Evolutionary conservation across 2,113 vertebrate genomes (phyloP).

Genomic region (Pogonocichla stellata): DNA sequence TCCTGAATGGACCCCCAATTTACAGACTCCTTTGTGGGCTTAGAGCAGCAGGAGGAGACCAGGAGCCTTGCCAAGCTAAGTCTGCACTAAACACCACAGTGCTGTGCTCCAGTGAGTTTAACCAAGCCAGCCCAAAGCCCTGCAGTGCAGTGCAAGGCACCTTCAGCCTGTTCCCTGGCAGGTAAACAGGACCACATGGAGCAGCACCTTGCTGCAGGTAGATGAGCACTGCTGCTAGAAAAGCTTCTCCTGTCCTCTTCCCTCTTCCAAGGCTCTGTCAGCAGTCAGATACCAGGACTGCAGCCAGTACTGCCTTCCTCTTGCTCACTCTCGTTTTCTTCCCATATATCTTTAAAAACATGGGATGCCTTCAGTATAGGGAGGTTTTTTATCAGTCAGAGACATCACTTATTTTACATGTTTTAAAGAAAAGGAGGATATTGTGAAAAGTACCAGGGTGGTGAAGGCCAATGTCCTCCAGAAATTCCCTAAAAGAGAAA

Average conservation of each 20-base stretch:
- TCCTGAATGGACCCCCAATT: neutral
- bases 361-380: neutral
- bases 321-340: neutral
- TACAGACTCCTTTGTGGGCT: neutral
- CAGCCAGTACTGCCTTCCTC: neutral
- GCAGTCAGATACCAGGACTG: neutral
- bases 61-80: neutral
- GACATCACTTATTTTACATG: neutral
- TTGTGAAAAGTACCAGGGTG: neutral
- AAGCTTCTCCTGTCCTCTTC: neutral
- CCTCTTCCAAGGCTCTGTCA: neutral
- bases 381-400: fast-evolving
- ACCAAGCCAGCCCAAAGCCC: neutral
- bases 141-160: neutral
- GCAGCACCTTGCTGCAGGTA: neutral
- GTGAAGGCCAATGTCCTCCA: neutral
- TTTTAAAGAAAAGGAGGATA: neutral
- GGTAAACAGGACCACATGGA: fast-evolving
- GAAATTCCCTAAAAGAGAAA: neutral
- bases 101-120: neutral
- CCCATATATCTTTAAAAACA: neutral
- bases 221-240: neutral
- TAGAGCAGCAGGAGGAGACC: neutral
- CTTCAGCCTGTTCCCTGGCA: neutral
- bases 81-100: neutral